Evolutionary conservation across 1,140 invertebrate species (phyloP).

Genomic region (Araneus ventricosus): DNA sequence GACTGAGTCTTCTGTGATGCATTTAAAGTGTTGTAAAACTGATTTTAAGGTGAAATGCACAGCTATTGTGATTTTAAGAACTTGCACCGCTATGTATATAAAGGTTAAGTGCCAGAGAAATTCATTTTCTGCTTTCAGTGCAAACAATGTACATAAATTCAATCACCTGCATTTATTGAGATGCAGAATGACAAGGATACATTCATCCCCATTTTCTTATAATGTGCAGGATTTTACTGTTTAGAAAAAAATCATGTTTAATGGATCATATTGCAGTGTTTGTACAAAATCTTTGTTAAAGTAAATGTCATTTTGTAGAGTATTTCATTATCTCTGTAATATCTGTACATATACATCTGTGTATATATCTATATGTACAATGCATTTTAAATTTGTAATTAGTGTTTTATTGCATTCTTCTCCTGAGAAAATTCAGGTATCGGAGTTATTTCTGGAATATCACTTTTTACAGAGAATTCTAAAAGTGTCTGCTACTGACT

Average conservation of each 20-base stretch:
- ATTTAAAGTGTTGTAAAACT: slow-evolving; percentile 1
- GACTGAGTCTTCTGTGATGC: not conserved
- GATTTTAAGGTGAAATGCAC: not conserved
- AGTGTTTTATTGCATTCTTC: slow-evolving; percentile 5
- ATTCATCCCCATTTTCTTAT: not conserved
- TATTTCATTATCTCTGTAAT: slow-evolving; percentile 34
- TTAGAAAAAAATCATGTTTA: not conserved
- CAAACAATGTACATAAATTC: not conserved
- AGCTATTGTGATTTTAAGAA: not conserved
- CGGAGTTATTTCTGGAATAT: not conserved
- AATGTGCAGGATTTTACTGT: slow-evolving; percentile 37
- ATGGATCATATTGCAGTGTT: not conserved
- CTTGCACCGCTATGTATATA: slow-evolving; percentile 15
- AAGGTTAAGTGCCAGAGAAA: slow-evolving; percentile 32
- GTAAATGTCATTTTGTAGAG: slow-evolving; percentile 33
- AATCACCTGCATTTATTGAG: not conserved
- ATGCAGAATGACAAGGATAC: not conserved
- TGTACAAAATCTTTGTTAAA: slow-evolving; percentile 42
- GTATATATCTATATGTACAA: slow-evolving; percentile 5
- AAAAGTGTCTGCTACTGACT: no score
- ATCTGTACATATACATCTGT: not conserved
- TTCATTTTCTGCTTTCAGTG: not conserved
- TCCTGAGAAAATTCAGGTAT: not conserved
- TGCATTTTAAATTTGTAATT: slow-evolving; percentile 52
- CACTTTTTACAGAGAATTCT: no score